A percentile compares a stretch with the other conserved stretches of the same genome.
Evolutionary conservation across 2,888 invertebrate genomes (phyloP).

Genomic region (Meteorus cinctellus): DNA sequence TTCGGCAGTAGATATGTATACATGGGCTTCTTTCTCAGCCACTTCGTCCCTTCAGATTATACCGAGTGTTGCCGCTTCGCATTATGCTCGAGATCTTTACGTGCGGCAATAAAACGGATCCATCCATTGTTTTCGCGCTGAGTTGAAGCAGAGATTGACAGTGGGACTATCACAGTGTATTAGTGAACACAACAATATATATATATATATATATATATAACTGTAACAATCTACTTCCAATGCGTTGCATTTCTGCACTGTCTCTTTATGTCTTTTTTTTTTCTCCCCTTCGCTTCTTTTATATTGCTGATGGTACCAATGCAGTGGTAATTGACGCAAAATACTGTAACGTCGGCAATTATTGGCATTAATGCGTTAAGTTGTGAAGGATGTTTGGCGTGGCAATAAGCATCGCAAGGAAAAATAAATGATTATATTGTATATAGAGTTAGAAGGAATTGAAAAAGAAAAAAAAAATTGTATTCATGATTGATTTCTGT

Average conservation of each 20-base stretch:
- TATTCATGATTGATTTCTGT: background rate
- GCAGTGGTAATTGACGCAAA: conserved; percentile 59
- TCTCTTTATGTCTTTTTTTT: conserved; percentile 1
- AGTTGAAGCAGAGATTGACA: conserved; percentile 45
- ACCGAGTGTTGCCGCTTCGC: conserved; percentile 45
- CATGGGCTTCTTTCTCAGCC: background rate
- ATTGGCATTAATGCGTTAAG: conserved; percentile 62
- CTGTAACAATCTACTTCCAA: conserved; percentile 15
- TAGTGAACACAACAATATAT: conserved; percentile 1
- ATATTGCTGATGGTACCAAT: conserved; percentile 52
- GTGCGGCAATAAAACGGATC: conserved; percentile 66
- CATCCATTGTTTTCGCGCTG: conserved; percentile 62
- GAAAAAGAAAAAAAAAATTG: conserved; percentile 4
- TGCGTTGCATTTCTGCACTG: background rate
- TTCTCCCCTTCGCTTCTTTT: conserved; percentile 9
- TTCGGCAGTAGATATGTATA: background rate
- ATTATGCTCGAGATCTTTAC: conserved; percentile 61
- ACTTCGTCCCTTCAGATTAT: conserved; percentile 24
- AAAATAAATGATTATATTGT: background rate
- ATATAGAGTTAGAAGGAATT: background rate
- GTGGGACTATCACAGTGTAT: conserved; percentile 41
- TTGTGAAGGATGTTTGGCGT: conserved; percentile 52
- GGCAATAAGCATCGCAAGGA: conserved; percentile 56
- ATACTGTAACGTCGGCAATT: conserved; percentile 62
- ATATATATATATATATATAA: background rate